Base-by-base conservation (phyloP, 1,140 invertebrate species). In the Papilio aristodemus region DNA sequence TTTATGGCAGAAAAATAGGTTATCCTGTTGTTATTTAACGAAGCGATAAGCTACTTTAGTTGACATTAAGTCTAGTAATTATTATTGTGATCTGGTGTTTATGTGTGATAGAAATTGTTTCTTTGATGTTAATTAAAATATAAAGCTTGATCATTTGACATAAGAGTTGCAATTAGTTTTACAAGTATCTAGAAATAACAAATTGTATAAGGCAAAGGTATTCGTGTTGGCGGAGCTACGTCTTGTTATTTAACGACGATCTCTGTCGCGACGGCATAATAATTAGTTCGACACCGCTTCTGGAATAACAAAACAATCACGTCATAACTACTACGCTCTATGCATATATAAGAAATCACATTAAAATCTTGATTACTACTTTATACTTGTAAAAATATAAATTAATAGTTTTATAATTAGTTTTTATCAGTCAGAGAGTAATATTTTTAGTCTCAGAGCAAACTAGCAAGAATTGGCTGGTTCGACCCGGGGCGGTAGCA, bases 221-320 rank as follows among this genome's bases (percentile, higher is more conserved):
- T 66, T 43, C 10, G 41, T 36, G 63, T 66, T 66, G 63, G 63
- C 63, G 63, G 39, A 66, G 41, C 39, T 27, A 46, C 41, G 63
- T 66, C 63, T 66, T 66, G 63, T 66, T 63, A 41, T 60, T 63
- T 46, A 46, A 66, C 63, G 41, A 46, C 27, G 22, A 66, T 66
- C 63, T 66, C 25, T 66, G 63, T 66, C 39, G 63, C 63, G 41
- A 10, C 50, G 9, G 63, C 63, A 66, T 66, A 66, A 46, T 66
- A 66, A 66, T 66, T 66, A 66, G 63, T 50, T 66, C 13, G 22
- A 38, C 22, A 32, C 22, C 41, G 63, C 25, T 46, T 14, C 10
- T 46, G 6, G 63, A 66, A 66, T 66, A 66, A 66, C 27, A 66
- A 66, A 46, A 64, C 19, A 64, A 63, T 11, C 38, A 27, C 27